These are phyloP conservation scores for Crioceris asparagi DNA, from an alignment of 2,888 invertebrate genomes.

Conservation along the genomic window DNA sequence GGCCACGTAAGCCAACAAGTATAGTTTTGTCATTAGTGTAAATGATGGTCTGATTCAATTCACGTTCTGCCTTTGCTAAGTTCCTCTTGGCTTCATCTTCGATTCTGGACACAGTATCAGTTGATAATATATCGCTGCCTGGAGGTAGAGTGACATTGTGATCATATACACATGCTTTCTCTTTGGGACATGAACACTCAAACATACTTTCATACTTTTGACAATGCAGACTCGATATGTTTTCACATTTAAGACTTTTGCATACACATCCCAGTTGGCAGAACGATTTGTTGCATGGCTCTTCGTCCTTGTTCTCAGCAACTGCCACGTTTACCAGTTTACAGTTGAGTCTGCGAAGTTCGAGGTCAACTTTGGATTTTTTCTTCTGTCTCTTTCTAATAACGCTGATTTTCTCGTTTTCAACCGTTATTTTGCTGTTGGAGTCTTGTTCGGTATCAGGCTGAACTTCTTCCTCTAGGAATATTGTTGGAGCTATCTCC, in stretches of 20 bases:
- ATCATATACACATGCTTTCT: constrained; percentile 15
- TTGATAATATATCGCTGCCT: constrained; percentile 30
- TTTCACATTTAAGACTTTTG: constrained; percentile 42
- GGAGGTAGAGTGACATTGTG: constrained; percentile 25
- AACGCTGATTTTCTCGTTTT: constrained; percentile 11
- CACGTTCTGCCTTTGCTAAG: constrained; percentile 55
- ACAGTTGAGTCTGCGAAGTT: constrained; percentile 53
- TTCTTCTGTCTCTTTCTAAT: constrained; percentile 15
- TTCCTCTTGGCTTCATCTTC: constrained; percentile 44
- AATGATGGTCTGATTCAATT: constrained; percentile 62
- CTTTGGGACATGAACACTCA: constrained; percentile 39
- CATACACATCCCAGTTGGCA: constrained; percentile 61
- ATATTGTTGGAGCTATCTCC: constrained; percentile 45
- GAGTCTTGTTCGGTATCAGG: constrained; percentile 18
- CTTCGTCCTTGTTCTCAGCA: constrained; percentile 7
- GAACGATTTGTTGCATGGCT: constrained; percentile 42
- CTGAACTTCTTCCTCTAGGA: constrained; percentile 35
- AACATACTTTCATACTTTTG: constrained; percentile 52
- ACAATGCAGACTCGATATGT: constrained; percentile 46
- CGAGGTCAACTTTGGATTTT: constrained; percentile 29
- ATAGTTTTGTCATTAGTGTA: constrained; percentile 54
- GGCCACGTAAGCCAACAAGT: constrained; percentile 45
- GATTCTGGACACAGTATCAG: constrained; percentile 33
- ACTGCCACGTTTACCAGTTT: constrained; percentile 47
- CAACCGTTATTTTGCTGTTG: constrained; percentile 16